Base-by-base conservation (phyloP, 2,113 vertebrate species). In the Ardeotis arabs region DNA sequence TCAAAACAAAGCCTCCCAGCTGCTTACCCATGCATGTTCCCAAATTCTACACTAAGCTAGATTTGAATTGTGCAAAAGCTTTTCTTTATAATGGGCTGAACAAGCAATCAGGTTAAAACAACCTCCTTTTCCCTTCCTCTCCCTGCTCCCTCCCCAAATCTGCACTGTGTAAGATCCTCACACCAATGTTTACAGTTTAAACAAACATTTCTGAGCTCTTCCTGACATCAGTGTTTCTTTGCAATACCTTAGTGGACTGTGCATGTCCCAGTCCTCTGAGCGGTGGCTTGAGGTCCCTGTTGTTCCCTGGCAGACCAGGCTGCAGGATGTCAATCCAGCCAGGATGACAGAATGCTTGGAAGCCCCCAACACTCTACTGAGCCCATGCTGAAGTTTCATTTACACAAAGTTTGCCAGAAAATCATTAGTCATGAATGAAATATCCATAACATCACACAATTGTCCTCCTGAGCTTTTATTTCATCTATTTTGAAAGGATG, bases 1-100 rank as follows among this genome's bases (percentile, higher is more conserved):
- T 75, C 62, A 86, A 92, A 96, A 94, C 93, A 95, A 88, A 94
- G 39, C 44, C 66, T 96, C 49, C 39, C 75, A 87, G 80, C 19
- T 95, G 96, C 96, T 96, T 95, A 96, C 73, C 49, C 39, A 41
- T 84, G 94, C 88, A 96, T 89, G 90, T 95, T 95, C 90, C 85
- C 60, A 92, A 96, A 92, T 68, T 76, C 80, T 74, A 7, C 33
- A 63, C 35, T 44, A 55, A 33, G 67, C 60, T 84, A 72, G 28
- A 49, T 63, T 45, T 89, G 56, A 84, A 64, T 90, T 93, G 90
- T 96, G 90, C 83, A 86, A 93, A 86, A 60, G 39, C 27, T 67
- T 88, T 84, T 62, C 52, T 93, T 87, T 81, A 31, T 72, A 92
- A 84, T 37, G 22, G 85, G 73, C 92, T 95, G 92, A 96, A 93